Conservation (phyloP, 2,888 invertebrate species). For the Caenorhabditis japonica region DNA sequence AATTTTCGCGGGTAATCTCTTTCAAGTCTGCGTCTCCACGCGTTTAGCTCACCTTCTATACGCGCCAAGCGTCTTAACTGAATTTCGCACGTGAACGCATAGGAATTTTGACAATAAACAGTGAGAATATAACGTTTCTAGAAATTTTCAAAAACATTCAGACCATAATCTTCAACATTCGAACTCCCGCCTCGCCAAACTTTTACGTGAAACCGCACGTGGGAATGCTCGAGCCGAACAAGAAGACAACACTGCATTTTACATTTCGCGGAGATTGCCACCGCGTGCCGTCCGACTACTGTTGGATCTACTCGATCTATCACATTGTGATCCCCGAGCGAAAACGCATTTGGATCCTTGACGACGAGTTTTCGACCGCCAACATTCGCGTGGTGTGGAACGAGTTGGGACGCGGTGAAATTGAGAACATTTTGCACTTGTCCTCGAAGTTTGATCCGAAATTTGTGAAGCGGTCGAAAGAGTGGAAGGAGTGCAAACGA, state of each 20-base stretch:
- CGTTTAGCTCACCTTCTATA: no score
- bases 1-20: no score
- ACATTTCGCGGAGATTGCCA: constrained; percentile 32
- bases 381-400: constrained; percentile 26
- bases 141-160: constrained; percentile 8
- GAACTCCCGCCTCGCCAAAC: constrained; percentile 5
- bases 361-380: constrained; percentile 42
- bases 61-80: no score
- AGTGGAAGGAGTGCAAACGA: constrained; percentile 1
- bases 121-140: not conserved
- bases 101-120: no score
- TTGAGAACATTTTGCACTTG: constrained; percentile 35
- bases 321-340: constrained; percentile 21
- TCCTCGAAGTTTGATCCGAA: constrained; percentile 14
- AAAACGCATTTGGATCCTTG: not conserved
- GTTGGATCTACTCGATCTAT: constrained; percentile 49
- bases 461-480: not conserved
- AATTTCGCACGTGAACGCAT: no score
- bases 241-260: constrained; percentile 13
- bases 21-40: no score
- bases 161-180: constrained; percentile 43
- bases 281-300: constrained; percentile 35
- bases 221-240: constrained; percentile 25
- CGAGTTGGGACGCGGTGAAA: constrained; percentile 12
- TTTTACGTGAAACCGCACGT: constrained; percentile 46